phyloP scores from a whole-genome alignment of 2,797 vertebrate species.

The Agapornis canus region DNA sequence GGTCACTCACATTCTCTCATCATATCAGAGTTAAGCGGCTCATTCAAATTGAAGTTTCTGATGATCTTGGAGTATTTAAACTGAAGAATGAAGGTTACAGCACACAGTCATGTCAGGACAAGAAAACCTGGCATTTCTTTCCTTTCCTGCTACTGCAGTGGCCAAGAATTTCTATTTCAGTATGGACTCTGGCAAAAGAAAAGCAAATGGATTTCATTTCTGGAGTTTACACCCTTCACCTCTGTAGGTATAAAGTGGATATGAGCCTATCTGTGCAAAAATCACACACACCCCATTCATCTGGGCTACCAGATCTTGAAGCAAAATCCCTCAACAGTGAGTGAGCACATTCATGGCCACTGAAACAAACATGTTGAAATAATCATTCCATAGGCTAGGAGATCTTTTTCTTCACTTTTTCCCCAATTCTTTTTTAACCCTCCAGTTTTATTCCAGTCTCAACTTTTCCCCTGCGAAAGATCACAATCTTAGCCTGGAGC shows the following conservation, averaged over 20 bases:
- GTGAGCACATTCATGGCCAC: neutral
- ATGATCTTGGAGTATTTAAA: neutral
- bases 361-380: neutral
- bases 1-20: neutral
- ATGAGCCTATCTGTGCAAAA: neutral
- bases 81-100: neutral
- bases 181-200: neutral
- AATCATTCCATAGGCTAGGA: neutral
- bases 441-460: neutral
- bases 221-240: neutral
- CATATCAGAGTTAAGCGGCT: neutral
- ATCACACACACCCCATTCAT: accelerated
- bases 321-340: neutral
- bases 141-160: neutral
- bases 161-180: neutral
- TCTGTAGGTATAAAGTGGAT: neutral
- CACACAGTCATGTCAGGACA: neutral
- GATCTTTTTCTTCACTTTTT: neutral
- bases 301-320: neutral
- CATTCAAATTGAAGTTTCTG: constrained; percentile 2
- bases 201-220: neutral
- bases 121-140: neutral
- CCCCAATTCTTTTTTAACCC: neutral
- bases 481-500: neutral
- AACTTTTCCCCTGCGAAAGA: neutral